A percentile compares a stretch with the other conserved stretches of the same genome.
phyloP scores from a whole-genome alignment of 2,113 vertebrate species.

The Girardinichthys multiradiatus region DNA sequence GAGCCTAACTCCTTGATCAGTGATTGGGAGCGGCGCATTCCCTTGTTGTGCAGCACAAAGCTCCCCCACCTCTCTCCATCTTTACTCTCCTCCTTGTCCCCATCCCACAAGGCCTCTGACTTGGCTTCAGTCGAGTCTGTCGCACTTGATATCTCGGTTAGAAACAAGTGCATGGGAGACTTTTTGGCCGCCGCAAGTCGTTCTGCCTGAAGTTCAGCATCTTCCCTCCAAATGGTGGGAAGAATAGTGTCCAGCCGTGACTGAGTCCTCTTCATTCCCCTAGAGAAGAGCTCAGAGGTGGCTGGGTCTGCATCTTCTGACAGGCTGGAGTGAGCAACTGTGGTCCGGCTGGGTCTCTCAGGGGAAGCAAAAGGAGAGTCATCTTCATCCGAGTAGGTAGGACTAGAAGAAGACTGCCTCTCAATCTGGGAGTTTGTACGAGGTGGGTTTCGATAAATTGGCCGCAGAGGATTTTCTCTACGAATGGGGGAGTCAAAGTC shows the following conservation, averaged over 20 bases:
- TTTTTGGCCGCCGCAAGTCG: conserved; percentile 70
- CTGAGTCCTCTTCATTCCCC: conserved; percentile 84
- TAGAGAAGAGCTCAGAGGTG: conserved; percentile 70
- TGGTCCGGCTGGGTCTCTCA: conserved; percentile 57
- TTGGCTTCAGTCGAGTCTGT: conserved; percentile 69
- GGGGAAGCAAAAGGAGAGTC: conserved; percentile 82
- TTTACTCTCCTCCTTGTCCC: conserved; percentile 50
- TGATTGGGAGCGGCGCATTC: conserved; percentile 79
- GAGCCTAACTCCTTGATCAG: conserved; percentile 78
- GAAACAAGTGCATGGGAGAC: conserved; percentile 83
- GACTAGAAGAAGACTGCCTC: conserved; percentile 80
- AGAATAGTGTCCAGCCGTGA: conserved; percentile 83
- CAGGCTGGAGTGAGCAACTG: conserved; percentile 73
- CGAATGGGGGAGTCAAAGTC: conserved; percentile 74
- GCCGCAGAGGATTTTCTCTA: conserved; percentile 71
- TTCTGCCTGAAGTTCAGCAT: conserved; percentile 78
- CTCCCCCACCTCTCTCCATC: conserved; percentile 66
- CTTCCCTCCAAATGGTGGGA: conserved; percentile 82
- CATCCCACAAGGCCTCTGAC: conserved; percentile 64
- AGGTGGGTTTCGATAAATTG: conserved; percentile 75
- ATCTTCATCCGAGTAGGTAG: conserved; percentile 80
- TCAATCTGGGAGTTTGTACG: conserved; percentile 64
- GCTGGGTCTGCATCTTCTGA: conserved; percentile 76
- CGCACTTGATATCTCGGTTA: conserved; percentile 80
- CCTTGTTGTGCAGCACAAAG: conserved; percentile 69